A percentile compares a stretch with the other conserved stretches of the same genome.
phyloP scores from a whole-genome alignment of 2,113 vertebrate genomes.

The Stegostoma tigrinum region DNA sequence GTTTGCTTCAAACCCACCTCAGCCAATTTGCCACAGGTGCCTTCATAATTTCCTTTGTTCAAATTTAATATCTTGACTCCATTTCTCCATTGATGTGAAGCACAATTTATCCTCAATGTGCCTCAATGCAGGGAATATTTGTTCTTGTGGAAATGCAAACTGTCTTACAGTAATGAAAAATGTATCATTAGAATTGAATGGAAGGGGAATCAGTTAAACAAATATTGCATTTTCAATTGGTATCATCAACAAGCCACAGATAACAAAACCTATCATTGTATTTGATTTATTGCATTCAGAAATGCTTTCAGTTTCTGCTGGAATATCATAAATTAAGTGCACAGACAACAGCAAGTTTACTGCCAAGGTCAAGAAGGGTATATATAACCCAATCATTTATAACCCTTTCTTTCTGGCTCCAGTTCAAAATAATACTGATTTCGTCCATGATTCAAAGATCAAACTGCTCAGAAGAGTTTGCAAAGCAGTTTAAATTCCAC shows the following conservation, averaged over 20 bases:
- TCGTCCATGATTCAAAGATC: neutral
- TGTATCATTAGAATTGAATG: neutral
- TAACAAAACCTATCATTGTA: neutral
- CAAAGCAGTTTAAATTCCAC: neutral
- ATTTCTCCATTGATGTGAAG: neutral
- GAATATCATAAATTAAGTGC: neutral
- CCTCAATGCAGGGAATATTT: neutral
- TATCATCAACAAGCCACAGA: neutral
- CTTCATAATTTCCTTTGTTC: no score
- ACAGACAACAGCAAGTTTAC: neutral
- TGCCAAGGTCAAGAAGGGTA: neutral
- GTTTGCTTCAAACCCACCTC: no score
- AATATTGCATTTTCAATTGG: neutral
- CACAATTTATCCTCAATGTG: neutral
- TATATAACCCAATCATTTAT: neutral
- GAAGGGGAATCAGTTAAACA: neutral
- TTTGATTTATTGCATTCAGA: neutral
- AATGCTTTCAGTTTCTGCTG: neutral
- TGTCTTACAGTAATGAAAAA: neutral
- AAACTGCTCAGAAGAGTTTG: neutral
- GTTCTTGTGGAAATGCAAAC: neutral
- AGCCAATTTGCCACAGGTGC: no score
- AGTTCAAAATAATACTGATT: neutral
- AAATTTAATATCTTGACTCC: no score
- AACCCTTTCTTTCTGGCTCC: neutral